Conservation (phyloP, 2,113 vertebrate genomes). For the Phylloscopus whistleri region DNA sequence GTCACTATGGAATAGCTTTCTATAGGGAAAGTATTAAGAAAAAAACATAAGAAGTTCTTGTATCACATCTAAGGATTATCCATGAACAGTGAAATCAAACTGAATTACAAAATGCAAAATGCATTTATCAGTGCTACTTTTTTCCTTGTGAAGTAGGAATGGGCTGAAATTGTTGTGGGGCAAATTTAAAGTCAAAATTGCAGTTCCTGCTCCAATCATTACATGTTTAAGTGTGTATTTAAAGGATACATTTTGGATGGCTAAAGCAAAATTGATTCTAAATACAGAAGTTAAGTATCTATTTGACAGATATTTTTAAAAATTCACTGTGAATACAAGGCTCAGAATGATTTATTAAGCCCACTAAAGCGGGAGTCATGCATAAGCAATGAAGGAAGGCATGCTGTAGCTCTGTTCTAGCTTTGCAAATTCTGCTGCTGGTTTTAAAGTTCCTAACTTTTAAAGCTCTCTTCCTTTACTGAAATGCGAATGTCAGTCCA, state of each 20-base stretch:
- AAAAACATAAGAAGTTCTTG: background rate
- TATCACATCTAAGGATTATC: background rate
- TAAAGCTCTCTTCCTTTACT: background rate
- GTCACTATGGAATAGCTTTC: background rate
- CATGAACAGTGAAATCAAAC: background rate
- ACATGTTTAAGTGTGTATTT: background rate
- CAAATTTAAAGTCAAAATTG: background rate
- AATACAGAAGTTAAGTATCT: background rate
- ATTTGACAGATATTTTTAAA: background rate
- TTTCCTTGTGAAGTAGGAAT: background rate
- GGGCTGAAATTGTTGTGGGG: background rate
- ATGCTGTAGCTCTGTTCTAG: background rate
- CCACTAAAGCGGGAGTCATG: background rate
- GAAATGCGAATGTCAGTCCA: background rate
- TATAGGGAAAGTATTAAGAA: background rate
- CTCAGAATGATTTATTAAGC: constrained; percentile 31
- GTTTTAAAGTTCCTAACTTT: background rate
- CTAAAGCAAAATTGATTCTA: constrained; percentile 1
- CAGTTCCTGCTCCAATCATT: background rate
- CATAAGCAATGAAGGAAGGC: constrained; percentile 18
- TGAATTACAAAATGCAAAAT: background rate
- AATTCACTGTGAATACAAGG: background rate
- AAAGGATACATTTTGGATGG: background rate
- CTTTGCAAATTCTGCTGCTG: constrained; percentile 9
- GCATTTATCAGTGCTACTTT: background rate